phyloP scores from a whole-genome alignment of 2,888 invertebrate species.

The Ornithoptera priamus region DNA sequence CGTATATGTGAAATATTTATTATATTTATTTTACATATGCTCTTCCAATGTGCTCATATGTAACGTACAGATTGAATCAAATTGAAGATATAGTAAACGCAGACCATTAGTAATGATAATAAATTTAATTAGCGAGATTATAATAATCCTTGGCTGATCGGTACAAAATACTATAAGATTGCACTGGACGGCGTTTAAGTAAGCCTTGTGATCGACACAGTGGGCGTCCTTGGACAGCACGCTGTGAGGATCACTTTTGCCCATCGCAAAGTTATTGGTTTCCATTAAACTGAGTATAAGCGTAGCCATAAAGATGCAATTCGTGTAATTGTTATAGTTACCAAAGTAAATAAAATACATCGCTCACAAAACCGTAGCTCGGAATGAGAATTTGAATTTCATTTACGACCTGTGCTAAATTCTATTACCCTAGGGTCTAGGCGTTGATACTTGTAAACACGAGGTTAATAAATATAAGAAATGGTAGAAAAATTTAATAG shows the following conservation, averaged over 20 bases:
- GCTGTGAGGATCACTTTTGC: conserved; percentile 39
- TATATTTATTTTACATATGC: no score
- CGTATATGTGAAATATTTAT: no score
- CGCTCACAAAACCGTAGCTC: not conserved
- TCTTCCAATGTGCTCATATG: not conserved
- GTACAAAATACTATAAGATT: not conserved
- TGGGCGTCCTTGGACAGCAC: conserved; percentile 48
- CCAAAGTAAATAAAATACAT: not conserved
- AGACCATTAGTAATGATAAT: not conserved
- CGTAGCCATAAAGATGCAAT: conserved; percentile 41
- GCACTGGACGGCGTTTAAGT: not conserved
- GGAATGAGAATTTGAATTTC: not conserved
- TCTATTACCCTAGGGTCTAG: not conserved
- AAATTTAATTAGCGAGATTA: not conserved
- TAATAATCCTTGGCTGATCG: not conserved
- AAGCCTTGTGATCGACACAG: conserved; percentile 30
- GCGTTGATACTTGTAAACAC: no score
- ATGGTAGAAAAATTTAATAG: no score
- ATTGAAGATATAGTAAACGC: not conserved
- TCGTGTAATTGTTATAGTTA: not conserved
- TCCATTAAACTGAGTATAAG: conserved; percentile 46
- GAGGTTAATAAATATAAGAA: no score
- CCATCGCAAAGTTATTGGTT: conserved; percentile 46
- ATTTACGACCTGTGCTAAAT: not conserved
- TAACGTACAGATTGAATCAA: not conserved